Evolutionary conservation across 2,888 invertebrate genomes (phyloP).

Genomic region (Troglohyphantes excavatus): DNA sequence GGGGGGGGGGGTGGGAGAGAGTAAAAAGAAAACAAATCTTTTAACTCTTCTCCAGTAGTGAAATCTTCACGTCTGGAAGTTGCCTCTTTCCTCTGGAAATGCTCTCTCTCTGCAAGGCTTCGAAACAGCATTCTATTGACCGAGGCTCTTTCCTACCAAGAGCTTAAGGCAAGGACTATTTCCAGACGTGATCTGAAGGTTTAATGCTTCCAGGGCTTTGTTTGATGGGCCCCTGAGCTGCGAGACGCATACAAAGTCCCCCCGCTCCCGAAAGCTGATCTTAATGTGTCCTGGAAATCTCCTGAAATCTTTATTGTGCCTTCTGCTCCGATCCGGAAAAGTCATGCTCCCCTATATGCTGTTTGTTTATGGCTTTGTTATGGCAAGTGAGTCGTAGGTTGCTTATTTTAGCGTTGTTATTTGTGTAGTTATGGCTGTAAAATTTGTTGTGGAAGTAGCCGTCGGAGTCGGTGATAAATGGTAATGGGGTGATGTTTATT

Average conservation of each 20-base stretch:
- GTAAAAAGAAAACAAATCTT: conserved; percentile 71
- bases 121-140: conserved; percentile 77
- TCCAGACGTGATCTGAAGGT: conserved; percentile 72
- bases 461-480: not conserved
- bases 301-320: conserved; percentile 78
- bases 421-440: not conserved
- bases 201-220: conserved; percentile 78
- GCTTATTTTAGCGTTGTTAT: not conserved
- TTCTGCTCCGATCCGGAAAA: conserved; percentile 55
- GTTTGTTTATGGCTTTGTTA: conserved; percentile 53
- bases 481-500: not conserved
- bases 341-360: conserved; percentile 61
- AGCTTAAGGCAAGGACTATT: conserved; percentile 76
- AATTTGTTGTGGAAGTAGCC: not conserved
- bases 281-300: conserved; percentile 74
- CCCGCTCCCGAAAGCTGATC: conserved; percentile 67
- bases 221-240: conserved; percentile 72
- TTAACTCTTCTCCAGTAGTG: conserved; percentile 56
- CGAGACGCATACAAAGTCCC: conserved; percentile 71
- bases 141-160: conserved; percentile 58
- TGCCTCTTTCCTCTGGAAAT: conserved; percentile 56
- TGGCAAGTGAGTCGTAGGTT: conserved; percentile 54
- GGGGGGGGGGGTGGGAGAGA: not conserved
- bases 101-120: conserved; percentile 45
- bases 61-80: conserved; percentile 67